A percentile compares a stretch with the other conserved stretches of the same genome.
These are phyloP conservation scores for Anguilla japonica DNA, from an alignment of 2,113 vertebrate genomes.

Conservation along the genomic window DNA sequence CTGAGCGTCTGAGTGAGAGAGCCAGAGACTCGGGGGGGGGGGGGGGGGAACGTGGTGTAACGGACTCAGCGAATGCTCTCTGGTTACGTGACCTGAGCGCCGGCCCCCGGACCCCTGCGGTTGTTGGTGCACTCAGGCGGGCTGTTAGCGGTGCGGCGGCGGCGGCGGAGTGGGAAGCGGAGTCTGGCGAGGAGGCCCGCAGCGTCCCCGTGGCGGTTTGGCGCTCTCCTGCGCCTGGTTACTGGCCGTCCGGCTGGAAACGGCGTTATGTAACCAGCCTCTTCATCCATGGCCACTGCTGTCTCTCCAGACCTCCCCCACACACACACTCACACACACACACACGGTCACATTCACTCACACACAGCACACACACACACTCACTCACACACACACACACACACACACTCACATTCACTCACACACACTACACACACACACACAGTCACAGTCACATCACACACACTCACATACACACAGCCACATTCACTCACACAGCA, in stretches of 20 bases:
- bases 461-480: not conserved
- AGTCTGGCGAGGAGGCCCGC: slow-evolving; percentile 34
- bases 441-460: too few relatives aligned
- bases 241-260: slow-evolving; percentile 16
- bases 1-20: not conserved
- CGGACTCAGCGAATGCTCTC: too few relatives aligned
- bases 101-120: too few relatives aligned
- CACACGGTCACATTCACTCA: not conserved
- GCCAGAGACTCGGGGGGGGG: not conserved
- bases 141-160: not conserved
- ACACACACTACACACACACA: not conserved
- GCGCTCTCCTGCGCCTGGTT: slow-evolving; percentile 18
- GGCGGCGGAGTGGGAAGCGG: not conserved
- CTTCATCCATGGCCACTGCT: not conserved
- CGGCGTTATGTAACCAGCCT: slow-evolving; percentile 35
- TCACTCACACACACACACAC: not conserved
- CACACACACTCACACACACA: not conserved
- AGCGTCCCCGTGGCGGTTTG: not conserved
- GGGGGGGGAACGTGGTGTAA: too few relatives aligned
- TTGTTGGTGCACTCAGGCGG: too few relatives aligned
- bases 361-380: not conserved
- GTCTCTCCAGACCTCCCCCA: not conserved
- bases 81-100: too few relatives aligned
- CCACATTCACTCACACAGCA: not conserved
- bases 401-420: too few relatives aligned